Evolutionary conservation across 30 jellyfish, hydroid and myxozoan species (phyloP).

Genomic region (Aurelia sp.): DNA sequence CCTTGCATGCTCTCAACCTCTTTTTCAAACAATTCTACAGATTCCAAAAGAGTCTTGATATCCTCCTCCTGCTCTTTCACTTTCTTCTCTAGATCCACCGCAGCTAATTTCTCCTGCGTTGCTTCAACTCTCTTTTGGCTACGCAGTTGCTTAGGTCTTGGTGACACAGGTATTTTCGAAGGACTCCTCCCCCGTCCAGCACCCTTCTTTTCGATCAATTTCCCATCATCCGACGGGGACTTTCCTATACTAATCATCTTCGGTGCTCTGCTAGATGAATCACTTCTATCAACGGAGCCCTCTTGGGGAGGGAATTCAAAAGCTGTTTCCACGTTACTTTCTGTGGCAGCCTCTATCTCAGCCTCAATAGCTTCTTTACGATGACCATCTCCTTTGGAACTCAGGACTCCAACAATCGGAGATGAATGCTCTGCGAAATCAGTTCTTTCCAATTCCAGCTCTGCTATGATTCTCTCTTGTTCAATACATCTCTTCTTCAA

Average conservation of each 20-base stretch:
- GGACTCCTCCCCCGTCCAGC: slow-evolving; percentile 15
- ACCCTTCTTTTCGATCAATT: not conserved
- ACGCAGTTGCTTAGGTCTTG: slow-evolving; percentile 21
- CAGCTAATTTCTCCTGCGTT: not conserved
- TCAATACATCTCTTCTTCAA: slow-evolving; percentile 11
- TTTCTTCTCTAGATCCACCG: slow-evolving; percentile 29
- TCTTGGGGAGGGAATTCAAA: not conserved
- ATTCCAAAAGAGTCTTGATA: slow-evolving; percentile 46
- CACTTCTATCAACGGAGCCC: not conserved
- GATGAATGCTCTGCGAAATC: not conserved
- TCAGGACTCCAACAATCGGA: not conserved
- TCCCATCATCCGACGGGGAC: not conserved
- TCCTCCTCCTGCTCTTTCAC: slow-evolving; percentile 72
- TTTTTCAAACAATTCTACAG: slow-evolving; percentile 74
- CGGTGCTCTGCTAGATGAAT: slow-evolving; percentile 43
- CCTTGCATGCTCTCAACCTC: slow-evolving; percentile 78
- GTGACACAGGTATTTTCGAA: slow-evolving; percentile 66
- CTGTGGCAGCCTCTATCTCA: slow-evolving; percentile 36
- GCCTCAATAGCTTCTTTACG: slow-evolving; percentile 23
- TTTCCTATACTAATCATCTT: slow-evolving; percentile 23
- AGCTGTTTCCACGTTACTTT: slow-evolving; percentile 32
- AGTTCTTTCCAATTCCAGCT: not conserved
- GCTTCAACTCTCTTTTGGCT: not conserved
- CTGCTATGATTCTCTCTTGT: slow-evolving; percentile 5
- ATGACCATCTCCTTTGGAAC: slow-evolving; percentile 4